Base-by-base conservation (phyloP, 1,140 invertebrate genomes). In the Carposina sasakii region DNA sequence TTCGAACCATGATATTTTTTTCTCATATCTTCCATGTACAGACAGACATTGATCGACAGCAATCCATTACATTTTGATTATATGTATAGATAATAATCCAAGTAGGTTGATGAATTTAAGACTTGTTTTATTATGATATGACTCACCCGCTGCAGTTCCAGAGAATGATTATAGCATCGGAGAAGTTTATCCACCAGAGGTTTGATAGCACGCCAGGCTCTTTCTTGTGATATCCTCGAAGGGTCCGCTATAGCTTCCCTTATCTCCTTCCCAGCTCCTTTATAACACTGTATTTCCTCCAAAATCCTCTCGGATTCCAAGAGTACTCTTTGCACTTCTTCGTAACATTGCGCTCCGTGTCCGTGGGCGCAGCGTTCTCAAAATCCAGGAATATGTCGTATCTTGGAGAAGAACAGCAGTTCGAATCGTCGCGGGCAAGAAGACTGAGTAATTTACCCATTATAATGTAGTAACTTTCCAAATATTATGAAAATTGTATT, bases 361-460 rank as follows among this genome's bases (percentile, higher is more conserved):
- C 92, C 28, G 94, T 96, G 16, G 95, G 94, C 51, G 93, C 91
- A 45, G 94, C 94, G 87, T 96, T 96, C 87, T 96, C 95, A 85
- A 96, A 96, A 86, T 96, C 95, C 62, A 96, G 88, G 85, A 96
- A 96, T 46, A 96, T 91, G 74, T 96, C 95, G 71, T 95, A 94
- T 68, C 94, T 93, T 66, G 94, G 94, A 44, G 93, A 91, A 17
- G 92, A 92, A 81, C 93, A 95, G 85, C 93, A 94, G 63, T 91
- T 93, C 43, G 91, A 91, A 75, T 95, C 93, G 67, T 96, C 94
- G 64, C 94, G 90, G 67, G 94, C 89, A 73, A 96, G 85, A 56
- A 96, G 89, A 81, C 93, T 92, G 67, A 96, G 86, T 62, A 96
- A 88, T 87, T 96, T 96, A 53, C 95, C 95, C 95, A 96, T 96